These are phyloP conservation scores for Prosopocoilus inquinatus DNA, from an alignment of 2,888 invertebrate species.

Conservation along the genomic window DNA sequence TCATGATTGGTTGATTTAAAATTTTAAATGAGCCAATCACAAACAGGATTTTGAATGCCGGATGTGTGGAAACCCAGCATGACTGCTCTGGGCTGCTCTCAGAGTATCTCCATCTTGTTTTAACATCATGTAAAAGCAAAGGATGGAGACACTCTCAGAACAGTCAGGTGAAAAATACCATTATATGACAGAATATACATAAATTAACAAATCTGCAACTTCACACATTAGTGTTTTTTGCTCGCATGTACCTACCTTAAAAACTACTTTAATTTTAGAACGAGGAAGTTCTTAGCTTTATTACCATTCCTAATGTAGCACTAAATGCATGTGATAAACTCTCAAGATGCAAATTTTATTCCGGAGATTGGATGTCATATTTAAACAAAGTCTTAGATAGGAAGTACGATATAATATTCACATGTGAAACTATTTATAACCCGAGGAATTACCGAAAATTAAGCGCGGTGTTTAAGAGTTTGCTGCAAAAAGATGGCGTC, in stretches of 20 bases:
- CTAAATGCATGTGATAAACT: conserved; percentile 57
- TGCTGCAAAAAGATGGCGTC: conserved; percentile 61
- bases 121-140: too few relatives aligned
- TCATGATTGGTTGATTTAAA: too few relatives aligned
- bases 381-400: conserved; percentile 39
- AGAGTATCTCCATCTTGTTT: too few relatives aligned
- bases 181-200: too few relatives aligned
- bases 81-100: not conserved
- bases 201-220: too few relatives aligned
- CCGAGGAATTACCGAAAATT: conserved; percentile 75
- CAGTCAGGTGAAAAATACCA: too few relatives aligned
- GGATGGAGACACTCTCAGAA: too few relatives aligned
- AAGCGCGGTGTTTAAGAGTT: conserved; percentile 62
- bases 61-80: conserved; percentile 5
- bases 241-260: too few relatives aligned
- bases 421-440: conserved; percentile 94
- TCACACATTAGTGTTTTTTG: too few relatives aligned
- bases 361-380: conserved; percentile 66
- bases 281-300: conserved; percentile 72
- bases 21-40: too few relatives aligned
- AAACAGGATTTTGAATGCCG: too few relatives aligned
- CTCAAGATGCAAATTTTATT: conserved; percentile 58
- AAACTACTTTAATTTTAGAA: conserved; percentile 62
- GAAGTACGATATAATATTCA: conserved; percentile 81
- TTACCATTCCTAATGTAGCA: conserved; percentile 81